phyloP scores from a whole-genome alignment of 1,140 invertebrate genomes.

The Sesamia nonagrioides region DNA sequence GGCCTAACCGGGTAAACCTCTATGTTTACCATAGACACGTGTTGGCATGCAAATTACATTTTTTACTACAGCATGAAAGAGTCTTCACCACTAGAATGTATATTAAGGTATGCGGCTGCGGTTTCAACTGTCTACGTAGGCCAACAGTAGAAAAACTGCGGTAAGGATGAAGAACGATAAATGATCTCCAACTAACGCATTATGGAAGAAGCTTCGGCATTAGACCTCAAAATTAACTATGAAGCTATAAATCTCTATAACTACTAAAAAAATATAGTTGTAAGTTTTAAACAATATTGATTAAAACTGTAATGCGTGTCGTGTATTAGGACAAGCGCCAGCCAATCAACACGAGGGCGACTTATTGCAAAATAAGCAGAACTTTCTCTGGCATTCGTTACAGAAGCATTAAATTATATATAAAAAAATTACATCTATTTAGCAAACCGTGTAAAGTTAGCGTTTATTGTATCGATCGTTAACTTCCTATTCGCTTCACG shows the following conservation, averaged over 20 bases:
- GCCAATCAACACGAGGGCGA: slow-evolving; percentile 34
- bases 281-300: too few species aligned
- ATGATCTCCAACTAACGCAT: slow-evolving; percentile 18
- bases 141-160: slow-evolving; percentile 39
- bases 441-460: slow-evolving; percentile 58
- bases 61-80: slow-evolving; percentile 13
- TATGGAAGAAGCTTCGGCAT: slow-evolving; percentile 17
- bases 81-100: slow-evolving; percentile 38
- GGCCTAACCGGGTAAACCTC: background rate
- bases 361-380: slow-evolving; percentile 43
- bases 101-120: slow-evolving; percentile 38
- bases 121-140: slow-evolving; percentile 29
- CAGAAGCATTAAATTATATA: slow-evolving; percentile 46
- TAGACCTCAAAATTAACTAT: slow-evolving; percentile 32
- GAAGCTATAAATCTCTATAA: slow-evolving; percentile 17
- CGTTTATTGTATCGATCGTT: slow-evolving; percentile 69
- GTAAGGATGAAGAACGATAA: slow-evolving; percentile 40
- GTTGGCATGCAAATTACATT: slow-evolving; percentile 10
- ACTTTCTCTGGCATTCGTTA: slow-evolving; percentile 53
- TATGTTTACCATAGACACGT: slow-evolving; percentile 6
- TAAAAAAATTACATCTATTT: slow-evolving; percentile 74
- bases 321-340: too few species aligned
- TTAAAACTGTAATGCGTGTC: too few species aligned
- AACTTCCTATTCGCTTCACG: slow-evolving; percentile 69
- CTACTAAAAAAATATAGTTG: too few species aligned